Base-by-base conservation (phyloP, 2,888 invertebrate genomes). In the Zygaena filipendulae region DNA sequence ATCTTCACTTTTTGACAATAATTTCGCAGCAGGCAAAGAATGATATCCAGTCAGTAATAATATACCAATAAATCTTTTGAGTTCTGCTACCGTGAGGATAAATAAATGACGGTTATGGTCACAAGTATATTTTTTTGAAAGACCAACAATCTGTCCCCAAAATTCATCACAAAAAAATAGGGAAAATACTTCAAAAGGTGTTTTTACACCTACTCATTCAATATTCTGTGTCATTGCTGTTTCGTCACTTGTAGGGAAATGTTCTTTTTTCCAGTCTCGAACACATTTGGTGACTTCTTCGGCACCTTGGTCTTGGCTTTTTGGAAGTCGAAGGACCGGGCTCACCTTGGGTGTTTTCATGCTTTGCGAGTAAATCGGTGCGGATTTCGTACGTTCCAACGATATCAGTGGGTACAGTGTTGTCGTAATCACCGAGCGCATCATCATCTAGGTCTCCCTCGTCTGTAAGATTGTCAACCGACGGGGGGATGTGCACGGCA, bases 341-440 rank as follows among this genome's bases (percentile, higher is more conserved):
- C 27, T 30, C 30, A 27, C 27, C 33, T 33, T 27, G 33, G 25
- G 30, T 27, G 24, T 30, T 33, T 30, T 34, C 25, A 28, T 30
- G 30, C 30, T 30, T 30, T 25, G 32, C 10, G 31, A 28, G 30
- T 31, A 28, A 25, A 31, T 31, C 31, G 25, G 29, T 29, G 29
- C 29, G 14, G 23, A 32, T 35, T 29, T 32, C 21, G 25, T 30
- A 32, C 29, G 25, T 35, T 35, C 21, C 35, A 35, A 26, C 28
- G 21, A 21, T 27, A 29, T 32, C 29, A 34, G 25, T 30, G 22
- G 25, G 28, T 20, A 30, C 13, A 27, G 28, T 22, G 28, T 34
- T 30, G 22, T 30, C 29, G 8, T 35, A 32, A 32, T 27, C 26
- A 35, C 27, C 32, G 24, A 32, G 35, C 23, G 21, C 22, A 13